Conservation (phyloP, 64 coral and sea anemone genomes). For the Porites australiensis region DNA sequence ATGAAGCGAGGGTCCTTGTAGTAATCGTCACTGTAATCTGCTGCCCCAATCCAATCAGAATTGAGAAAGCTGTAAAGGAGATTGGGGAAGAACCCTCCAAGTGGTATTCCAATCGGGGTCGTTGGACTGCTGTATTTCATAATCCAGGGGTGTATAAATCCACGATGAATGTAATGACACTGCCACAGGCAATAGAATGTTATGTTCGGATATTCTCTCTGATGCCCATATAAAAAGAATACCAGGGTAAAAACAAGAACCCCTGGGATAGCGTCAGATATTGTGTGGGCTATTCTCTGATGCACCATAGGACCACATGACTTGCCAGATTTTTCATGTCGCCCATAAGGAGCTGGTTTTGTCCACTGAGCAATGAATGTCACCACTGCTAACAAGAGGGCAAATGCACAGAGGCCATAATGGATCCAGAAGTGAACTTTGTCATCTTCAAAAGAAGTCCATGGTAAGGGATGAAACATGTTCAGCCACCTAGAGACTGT, state of each 20-base stretch:
- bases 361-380: conserved; percentile 30
- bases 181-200: conserved; percentile 48
- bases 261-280: conserved; percentile 56
- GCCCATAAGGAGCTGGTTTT: conserved; percentile 64
- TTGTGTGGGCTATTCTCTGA: conserved; percentile 54
- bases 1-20: conserved; percentile 63
- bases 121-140: conserved; percentile 68
- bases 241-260: conserved; percentile 50
- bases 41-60: conserved; percentile 57
- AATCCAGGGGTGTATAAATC: conserved; percentile 62
- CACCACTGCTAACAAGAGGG: conserved; percentile 49
- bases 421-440: conserved; percentile 54
- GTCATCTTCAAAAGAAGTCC: conserved; percentile 46
- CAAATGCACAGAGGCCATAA: conserved; percentile 57
- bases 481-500: not conserved
- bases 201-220: conserved; percentile 48
- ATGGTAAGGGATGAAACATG: conserved; percentile 23
- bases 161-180: conserved; percentile 70
- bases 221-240: conserved; percentile 60
- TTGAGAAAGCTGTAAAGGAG: conserved; percentile 62
- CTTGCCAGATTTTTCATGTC: not conserved
- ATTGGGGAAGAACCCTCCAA: conserved; percentile 50
- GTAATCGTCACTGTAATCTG: conserved; percentile 19
- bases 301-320: conserved; percentile 53
- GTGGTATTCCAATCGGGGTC: conserved; percentile 50